A percentile compares a stretch with the other conserved stretches of the same genome.
Conservation (phyloP, 2,888 invertebrate species). For the Notodromas monacha region DNA sequence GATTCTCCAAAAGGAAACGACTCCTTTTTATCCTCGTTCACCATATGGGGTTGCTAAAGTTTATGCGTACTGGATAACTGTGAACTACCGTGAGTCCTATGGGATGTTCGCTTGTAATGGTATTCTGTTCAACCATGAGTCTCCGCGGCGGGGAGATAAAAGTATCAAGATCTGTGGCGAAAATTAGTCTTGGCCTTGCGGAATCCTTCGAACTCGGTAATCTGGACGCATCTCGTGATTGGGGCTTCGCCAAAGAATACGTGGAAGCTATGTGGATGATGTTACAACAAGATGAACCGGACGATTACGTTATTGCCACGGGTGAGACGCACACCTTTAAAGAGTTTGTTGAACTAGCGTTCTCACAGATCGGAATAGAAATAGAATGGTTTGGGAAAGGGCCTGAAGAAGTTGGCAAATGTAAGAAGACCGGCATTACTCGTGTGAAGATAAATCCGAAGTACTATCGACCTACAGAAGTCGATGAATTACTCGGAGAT, state of each 20-base stretch:
- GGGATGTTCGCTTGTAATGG: slow-evolving; percentile 84
- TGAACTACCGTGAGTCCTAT: slow-evolving; percentile 83
- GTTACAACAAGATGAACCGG: slow-evolving; percentile 62
- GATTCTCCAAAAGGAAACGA: slow-evolving; percentile 68
- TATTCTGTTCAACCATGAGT: slow-evolving; percentile 82
- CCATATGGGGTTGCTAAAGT: slow-evolving; percentile 88
- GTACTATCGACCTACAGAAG: slow-evolving; percentile 91
- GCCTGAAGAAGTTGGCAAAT: slow-evolving; percentile 41
- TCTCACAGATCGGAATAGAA: slow-evolving; percentile 39
- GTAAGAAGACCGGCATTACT: slow-evolving; percentile 32
- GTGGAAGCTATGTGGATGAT: slow-evolving; percentile 98
- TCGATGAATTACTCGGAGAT: slow-evolving; percentile 37
- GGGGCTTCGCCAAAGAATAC: slow-evolving; percentile 91
- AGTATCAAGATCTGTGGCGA: slow-evolving; percentile 94
- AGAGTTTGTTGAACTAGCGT: slow-evolving; percentile 77
- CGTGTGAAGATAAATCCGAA: slow-evolving; percentile 65
- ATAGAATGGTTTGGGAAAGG: slow-evolving; percentile 68
- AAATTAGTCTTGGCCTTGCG: slow-evolving; percentile 60
- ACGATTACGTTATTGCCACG: slow-evolving; percentile 90
- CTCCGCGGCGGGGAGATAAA: slow-evolving; percentile 75
- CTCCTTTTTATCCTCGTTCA: slow-evolving; percentile 79
- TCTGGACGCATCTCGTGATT: slow-evolving; percentile 75
- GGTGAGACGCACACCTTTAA: slow-evolving; percentile 76
- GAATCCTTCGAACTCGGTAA: slow-evolving; percentile 65
- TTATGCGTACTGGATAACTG: slow-evolving; percentile 80